Evolutionary conservation across 1,140 invertebrate genomes (phyloP).

Genomic region (Saccostrea glomerata): DNA sequence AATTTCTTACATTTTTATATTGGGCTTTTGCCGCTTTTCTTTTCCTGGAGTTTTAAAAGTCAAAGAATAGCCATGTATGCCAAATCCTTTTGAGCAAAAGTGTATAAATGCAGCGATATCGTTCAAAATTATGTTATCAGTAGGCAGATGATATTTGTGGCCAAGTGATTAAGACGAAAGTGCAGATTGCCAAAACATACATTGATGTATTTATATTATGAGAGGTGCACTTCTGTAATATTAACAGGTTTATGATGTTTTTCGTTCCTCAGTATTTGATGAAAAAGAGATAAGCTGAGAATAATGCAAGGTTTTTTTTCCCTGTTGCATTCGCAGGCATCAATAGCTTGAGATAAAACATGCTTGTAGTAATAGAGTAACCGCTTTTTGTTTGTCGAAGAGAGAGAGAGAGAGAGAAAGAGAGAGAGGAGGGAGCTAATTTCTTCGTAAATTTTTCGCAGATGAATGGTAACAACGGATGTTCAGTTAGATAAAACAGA

Average conservation of each 20-base stretch:
- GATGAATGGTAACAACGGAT: background rate
- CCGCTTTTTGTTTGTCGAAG: no score
- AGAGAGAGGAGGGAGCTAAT: background rate
- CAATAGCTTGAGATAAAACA: background rate
- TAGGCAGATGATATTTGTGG: background rate
- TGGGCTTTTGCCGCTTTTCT: no score
- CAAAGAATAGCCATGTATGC: background rate
- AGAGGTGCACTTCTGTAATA: background rate
- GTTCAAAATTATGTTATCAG: background rate
- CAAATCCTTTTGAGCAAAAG: background rate
- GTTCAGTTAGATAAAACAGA: background rate
- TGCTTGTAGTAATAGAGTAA: background rate
- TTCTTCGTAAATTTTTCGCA: background rate
- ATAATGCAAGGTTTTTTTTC: background rate
- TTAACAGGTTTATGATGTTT: conserved; percentile 13
- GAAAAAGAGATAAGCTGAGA: conserved; percentile 6
- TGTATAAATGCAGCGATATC: background rate
- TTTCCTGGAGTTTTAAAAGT: no score
- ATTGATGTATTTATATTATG: background rate
- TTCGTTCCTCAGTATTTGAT: background rate
- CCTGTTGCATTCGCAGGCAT: background rate
- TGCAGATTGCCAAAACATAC: conserved; percentile 19
- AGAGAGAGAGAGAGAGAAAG: background rate
- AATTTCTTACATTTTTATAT: no score
- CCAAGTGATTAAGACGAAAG: background rate